Base-by-base conservation (phyloP, 35 echinoderm and acorn worm genomes). In the Chiridota heheva region DNA sequence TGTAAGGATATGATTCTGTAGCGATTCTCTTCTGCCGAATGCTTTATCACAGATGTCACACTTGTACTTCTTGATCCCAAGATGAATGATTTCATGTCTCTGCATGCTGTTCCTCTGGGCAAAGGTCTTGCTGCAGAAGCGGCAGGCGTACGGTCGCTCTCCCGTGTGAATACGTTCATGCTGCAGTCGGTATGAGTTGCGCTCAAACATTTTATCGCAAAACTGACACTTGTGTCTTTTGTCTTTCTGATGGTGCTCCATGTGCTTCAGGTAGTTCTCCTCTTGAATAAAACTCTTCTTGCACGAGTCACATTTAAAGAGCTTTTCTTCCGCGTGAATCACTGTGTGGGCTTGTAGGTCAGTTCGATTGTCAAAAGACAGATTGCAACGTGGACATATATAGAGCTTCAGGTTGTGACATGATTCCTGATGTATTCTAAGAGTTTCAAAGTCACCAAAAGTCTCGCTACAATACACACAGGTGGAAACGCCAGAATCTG, bases 1-100 rank as follows among this genome's bases (percentile, higher is more conserved):
- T 28, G 74, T 79, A 3, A 76, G 65, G 16, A 73, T 65, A 48
- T 87, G 84, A 53, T 53, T 60, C 42, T 67, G 44, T 16, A 87
- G 53, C 12, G 66, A 70, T 42, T 67, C 84, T 29, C 75, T 48
- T 5, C 61, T 58, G 18, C 73, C 46, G 44, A 87, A 87, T 31
- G 62, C 63, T 49, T 87, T 87, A 42, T 72, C 65, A 46, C 84
- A 87, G 10, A 79, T 48, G n/a, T 68, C 44, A 29, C 84, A 87
- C 40, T 70, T 68, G 63, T 68, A 87, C 5, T 63, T 76, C 84
- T 80, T 87, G 28, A 87, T 66, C 7, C 84, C 84, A 1, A 66
- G 44, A 46, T 87, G 84, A 7, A 65, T 72, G 20, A 40, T 56
- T 57, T 87, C 84, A 51, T 87, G 84, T 25, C 84, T 32, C 39